A percentile compares a stretch with the other conserved stretches of the same genome.
Evolutionary conservation across 2,113 vertebrate species (phyloP).

Genomic region (Elephas maximus): DNA sequence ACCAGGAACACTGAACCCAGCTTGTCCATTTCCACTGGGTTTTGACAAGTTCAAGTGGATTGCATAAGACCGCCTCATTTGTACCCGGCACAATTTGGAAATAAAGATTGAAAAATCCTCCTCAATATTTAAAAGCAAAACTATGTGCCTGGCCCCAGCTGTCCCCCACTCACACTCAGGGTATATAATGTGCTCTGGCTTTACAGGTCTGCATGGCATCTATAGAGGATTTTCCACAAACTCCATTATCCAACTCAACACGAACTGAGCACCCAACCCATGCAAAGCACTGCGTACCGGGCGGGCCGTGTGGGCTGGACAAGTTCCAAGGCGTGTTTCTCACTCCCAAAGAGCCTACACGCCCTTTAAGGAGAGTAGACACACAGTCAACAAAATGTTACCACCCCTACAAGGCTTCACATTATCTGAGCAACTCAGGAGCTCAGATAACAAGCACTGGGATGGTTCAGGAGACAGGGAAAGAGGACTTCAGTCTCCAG

Average conservation of each 20-base stretch:
- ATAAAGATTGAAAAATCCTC: neutral
- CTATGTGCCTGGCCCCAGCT: fast-evolving
- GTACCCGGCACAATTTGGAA: neutral
- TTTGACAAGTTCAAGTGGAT: neutral
- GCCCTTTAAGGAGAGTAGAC: neutral
- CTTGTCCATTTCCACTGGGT: neutral
- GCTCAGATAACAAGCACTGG: too few relatives aligned
- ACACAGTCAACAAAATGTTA: neutral
- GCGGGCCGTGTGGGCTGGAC: fast-evolving
- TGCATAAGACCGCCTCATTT: neutral
- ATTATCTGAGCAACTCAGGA: neutral
- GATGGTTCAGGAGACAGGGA: neutral
- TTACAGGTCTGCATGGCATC: neutral
- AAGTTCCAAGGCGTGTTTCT: neutral
- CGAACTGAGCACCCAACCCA: neutral
- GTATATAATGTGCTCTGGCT: fast-evolving
- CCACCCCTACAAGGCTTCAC: neutral
- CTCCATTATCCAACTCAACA: neutral
- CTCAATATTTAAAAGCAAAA: neutral
- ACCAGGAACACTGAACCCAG: neutral
- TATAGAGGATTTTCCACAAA: neutral
- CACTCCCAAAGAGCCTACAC: fast-evolving
- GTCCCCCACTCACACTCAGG: fast-evolving
- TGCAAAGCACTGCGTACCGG: neutral
- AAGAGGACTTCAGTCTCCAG: neutral